These are phyloP conservation scores for Holacanthus passer DNA, from an alignment of 2,113 vertebrate species.

Conservation along the genomic window DNA sequence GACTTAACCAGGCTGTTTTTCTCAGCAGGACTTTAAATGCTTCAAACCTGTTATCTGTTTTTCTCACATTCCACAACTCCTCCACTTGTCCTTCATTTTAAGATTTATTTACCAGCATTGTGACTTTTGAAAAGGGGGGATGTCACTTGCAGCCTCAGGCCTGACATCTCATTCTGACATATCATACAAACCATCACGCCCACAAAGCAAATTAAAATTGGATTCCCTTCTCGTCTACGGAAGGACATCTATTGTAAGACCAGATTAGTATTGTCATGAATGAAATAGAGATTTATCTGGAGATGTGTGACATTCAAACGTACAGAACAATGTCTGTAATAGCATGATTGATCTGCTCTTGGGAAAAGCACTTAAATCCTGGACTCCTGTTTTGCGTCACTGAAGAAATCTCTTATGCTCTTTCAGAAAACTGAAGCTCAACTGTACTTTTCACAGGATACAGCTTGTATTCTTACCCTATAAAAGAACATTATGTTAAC, in stretches of 20 bases:
- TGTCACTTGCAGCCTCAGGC: slow-evolving; percentile 11
- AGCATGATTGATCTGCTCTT: background rate
- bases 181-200: slow-evolving; percentile 28
- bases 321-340: background rate
- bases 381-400: background rate
- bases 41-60: background rate
- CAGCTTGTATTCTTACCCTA: background rate
- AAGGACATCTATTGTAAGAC: slow-evolving; percentile 4
- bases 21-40: background rate
- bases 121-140: background rate
- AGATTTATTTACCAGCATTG: slow-evolving; percentile 10
- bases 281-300: background rate
- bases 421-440: background rate
- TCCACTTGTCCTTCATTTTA: background rate
- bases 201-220: slow-evolving; percentile 18
- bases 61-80: background rate
- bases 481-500: background rate
- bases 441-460: background rate
- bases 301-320: background rate
- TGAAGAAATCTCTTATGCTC: background rate
- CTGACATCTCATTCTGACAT: slow-evolving; percentile 2
- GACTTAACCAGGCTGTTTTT: background rate
- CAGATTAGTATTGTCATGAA: slow-evolving; percentile 4
- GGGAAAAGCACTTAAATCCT: background rate
- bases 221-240: background rate